These are phyloP conservation scores for Phaenicophaeus curvirostris DNA, from an alignment of 2,797 vertebrate species.

Conservation along the genomic window DNA sequence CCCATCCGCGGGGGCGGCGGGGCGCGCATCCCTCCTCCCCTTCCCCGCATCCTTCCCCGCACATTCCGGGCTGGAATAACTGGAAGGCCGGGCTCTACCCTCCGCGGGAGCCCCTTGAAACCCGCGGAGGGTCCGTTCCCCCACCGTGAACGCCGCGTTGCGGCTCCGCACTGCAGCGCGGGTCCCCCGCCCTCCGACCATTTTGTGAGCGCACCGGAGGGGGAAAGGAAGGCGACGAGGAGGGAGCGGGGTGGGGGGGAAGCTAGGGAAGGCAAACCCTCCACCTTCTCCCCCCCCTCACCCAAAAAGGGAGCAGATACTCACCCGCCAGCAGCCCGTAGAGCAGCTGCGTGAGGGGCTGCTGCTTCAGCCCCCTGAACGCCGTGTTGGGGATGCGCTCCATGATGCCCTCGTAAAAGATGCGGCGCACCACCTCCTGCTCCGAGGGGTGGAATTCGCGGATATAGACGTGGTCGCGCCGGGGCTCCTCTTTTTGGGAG, in stretches of 20 bases:
- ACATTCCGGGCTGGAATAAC: not conserved
- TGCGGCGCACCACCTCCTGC: conserved; percentile 89
- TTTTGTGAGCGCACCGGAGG: not conserved
- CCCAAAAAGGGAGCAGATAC: conserved; percentile 59
- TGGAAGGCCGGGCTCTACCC: not conserved
- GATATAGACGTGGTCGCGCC: conserved; percentile 85
- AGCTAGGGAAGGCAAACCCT: not conserved
- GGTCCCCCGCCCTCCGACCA: conserved; percentile 4
- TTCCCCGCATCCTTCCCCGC: too few relatives aligned
- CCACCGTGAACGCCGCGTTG: conserved; percentile 33
- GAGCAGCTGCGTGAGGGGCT: conserved; percentile 87
- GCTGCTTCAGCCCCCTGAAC: conserved; percentile 89
- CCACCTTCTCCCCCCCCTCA: not conserved
- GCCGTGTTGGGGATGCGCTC: conserved; percentile 95
- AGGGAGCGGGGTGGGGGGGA: too few relatives aligned
- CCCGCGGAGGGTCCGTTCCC: not conserved
- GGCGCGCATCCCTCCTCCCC: not conserved
- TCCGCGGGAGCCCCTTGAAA: not conserved
- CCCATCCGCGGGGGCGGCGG: not conserved
- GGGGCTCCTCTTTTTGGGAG: conserved; percentile 73
- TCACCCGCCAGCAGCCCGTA: conserved; percentile 92
- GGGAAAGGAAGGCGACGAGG: too few relatives aligned
- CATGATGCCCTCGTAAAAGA: conserved; percentile 95
- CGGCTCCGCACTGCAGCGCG: not conserved
- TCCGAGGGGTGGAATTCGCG: conserved; percentile 90